Evolutionary conservation across 2,797 vertebrate species (phyloP), one percentile per base, ranked within the genome.

Genomic region (Myotis planiceps): DNA sequence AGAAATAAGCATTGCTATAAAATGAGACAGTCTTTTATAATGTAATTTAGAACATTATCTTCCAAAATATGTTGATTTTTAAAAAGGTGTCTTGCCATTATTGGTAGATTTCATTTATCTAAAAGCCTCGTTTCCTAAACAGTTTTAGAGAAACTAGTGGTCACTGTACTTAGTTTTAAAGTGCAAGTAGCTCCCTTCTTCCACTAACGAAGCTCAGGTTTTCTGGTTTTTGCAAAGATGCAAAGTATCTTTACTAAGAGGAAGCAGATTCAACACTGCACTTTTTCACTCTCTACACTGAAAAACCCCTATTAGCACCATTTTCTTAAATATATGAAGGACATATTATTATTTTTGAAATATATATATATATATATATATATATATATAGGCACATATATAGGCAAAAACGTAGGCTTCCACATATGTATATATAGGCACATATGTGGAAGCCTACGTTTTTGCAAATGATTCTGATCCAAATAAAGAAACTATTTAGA

Each of bases 11-110:
- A 55, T 81, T 55, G 18, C 23, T 93, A 32, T 86, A 92, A 95
- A 96, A 65, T 69, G n/a, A 68, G 29, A 47, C 18, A 82, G 25
- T 86, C 78, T 51, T 93, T 92, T 69, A 88, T 65, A 88, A 27
- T 69, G 21, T 39, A 78, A 53, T 90, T 95, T 93, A 89, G 25
- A 96, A 65, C 15, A 60, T 0, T 47, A 27, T 25, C 32, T 65
- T 87, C 81, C 8, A 66, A 71, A 89, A 87, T 92, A 21, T 55
- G 9, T 69, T 49, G 42, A 74, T 49, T 49, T 78, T 74, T 12
- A 58, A 51, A 85, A 32, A 25, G n/a, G 9, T 87, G n/a, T 39
- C 37, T 32, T 90, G n/a, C 49, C n/a, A 63, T 51, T 82, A 53
- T n/a, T 90, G 55, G 25, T 23, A 65, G 27, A 78, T 72, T 75